Evolutionary conservation across 35 echinoderm and acorn worm species (phyloP), one percentile per base, ranked within the genome.

Genomic region (Ptychodera flava): DNA sequence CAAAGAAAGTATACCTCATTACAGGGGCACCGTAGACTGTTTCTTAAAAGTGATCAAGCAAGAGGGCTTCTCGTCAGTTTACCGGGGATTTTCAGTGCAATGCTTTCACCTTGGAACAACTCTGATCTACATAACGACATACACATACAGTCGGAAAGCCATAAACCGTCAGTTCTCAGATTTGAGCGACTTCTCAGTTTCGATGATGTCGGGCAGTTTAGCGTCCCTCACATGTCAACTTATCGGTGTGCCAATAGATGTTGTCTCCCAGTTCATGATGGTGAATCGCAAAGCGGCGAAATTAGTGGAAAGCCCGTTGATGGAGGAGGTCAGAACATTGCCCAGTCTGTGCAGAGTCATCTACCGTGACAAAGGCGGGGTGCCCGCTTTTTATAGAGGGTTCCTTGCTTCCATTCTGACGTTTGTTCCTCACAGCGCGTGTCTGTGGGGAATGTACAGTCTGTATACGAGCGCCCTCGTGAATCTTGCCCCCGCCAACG

Each of bases 401-500:
- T 98, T 94, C 87, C 36, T 88, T 31, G 95, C 95, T 33, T 93
- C 95, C 0, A 77, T 98, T 15, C 45, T 98, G 90, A 98, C 95
- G 16, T 94, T 94, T 90, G 86, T 98, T 78, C 95, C 95, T 77
- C 90, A 94, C 52, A 98, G 92, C 88, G 96, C 92, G 30, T 84
- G 94, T 0, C 94, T 90, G 88, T 99, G 96, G 96, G 45, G 45
- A 22, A 12, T 64, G 45, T 64, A 64, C 45, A 64, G 45, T 22
- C 45, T 64, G 22, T 64, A 64, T 64, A 64, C 45, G 45, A 64
- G 45, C 22, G 22, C 45, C 22, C 45, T 64, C 6, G 22, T 64
- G 45, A 64, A 22, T 22, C 22, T 12, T 22, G 45, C 45, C 45
- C 45, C 45, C 6, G 6, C 45, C 22, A 22, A 64, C 22, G 80